phyloP scores from a whole-genome alignment of 2,113 vertebrate species.

The Madoqua kirkii region DNA sequence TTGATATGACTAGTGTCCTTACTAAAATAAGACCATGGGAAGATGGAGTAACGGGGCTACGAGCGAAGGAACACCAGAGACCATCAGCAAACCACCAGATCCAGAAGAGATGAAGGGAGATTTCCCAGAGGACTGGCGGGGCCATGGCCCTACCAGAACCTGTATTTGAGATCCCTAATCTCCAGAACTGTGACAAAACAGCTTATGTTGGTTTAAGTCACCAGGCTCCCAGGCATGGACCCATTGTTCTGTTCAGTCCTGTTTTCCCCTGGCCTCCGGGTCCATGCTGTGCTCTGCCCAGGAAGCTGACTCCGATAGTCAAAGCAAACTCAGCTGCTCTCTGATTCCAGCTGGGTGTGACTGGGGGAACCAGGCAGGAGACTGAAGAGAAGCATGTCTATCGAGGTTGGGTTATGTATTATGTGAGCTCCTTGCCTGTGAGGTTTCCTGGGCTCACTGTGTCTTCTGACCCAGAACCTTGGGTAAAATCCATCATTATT shows the following conservation, averaged over 20 bases:
- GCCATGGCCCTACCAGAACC: not conserved
- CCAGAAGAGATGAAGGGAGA: accelerated
- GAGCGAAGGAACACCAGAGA: not conserved
- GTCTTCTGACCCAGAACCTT: not conserved
- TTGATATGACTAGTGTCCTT: not conserved
- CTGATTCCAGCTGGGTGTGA: not conserved
- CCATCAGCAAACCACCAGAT: no score
- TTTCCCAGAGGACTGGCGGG: not conserved
- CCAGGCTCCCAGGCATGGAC: not conserved
- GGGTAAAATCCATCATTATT: not conserved
- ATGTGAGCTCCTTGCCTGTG: not conserved
- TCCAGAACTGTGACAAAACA: not conserved
- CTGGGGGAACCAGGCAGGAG: not conserved
- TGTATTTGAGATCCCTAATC: not conserved
- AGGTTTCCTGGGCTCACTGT: not conserved
- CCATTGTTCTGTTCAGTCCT: not conserved
- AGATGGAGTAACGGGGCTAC: accelerated
- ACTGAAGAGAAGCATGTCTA: not conserved
- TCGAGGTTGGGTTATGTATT: no score
- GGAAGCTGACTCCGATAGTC: accelerated
- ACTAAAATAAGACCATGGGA: not conserved
- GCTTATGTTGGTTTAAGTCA: not conserved
- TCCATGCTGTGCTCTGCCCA: not conserved
- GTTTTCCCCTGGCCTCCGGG: not conserved
- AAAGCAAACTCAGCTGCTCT: not conserved